phyloP scores from a whole-genome alignment of 2,797 vertebrate genomes.

The Geotrypetes seraphini region DNA sequence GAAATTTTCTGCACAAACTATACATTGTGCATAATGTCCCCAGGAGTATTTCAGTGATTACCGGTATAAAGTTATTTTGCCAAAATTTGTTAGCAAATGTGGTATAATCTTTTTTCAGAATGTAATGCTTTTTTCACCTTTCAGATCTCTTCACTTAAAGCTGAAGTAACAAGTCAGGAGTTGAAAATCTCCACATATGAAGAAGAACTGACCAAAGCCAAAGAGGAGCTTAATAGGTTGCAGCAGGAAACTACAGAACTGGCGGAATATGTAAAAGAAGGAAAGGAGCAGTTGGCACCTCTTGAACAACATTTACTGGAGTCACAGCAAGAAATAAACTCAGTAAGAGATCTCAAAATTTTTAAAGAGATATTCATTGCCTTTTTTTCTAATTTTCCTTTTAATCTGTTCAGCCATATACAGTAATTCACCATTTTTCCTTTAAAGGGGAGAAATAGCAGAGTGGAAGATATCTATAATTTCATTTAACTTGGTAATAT shows the following conservation, averaged over 20 bases:
- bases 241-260: constrained; percentile 83
- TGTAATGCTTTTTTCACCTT: too few species aligned
- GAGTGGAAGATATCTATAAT: too few species aligned
- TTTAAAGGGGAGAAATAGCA: not conserved
- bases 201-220: constrained; percentile 79
- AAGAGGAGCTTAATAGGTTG: constrained; percentile 77
- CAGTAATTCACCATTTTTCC: not conserved
- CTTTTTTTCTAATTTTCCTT: not conserved
- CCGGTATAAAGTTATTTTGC: too few species aligned
- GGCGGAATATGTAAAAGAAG: constrained; percentile 77
- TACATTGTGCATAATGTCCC: too few species aligned
- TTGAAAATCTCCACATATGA: constrained; percentile 80
- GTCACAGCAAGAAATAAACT: constrained; percentile 80
- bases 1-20: too few species aligned
- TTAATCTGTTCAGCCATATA: not conserved
- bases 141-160: constrained; percentile 82
- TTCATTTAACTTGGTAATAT: too few species aligned
- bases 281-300: constrained; percentile 78
- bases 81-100: too few species aligned
- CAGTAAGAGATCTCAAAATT: constrained; percentile 71
- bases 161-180: constrained; percentile 82
- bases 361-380: not conserved
- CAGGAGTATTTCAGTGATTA: too few species aligned
- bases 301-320: constrained; percentile 80
- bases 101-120: too few species aligned